A percentile compares a stretch with the other conserved stretches of the same genome.
phyloP scores from a whole-genome alignment of 2,113 vertebrate genomes.

The Phyllostomus discolor region DNA sequence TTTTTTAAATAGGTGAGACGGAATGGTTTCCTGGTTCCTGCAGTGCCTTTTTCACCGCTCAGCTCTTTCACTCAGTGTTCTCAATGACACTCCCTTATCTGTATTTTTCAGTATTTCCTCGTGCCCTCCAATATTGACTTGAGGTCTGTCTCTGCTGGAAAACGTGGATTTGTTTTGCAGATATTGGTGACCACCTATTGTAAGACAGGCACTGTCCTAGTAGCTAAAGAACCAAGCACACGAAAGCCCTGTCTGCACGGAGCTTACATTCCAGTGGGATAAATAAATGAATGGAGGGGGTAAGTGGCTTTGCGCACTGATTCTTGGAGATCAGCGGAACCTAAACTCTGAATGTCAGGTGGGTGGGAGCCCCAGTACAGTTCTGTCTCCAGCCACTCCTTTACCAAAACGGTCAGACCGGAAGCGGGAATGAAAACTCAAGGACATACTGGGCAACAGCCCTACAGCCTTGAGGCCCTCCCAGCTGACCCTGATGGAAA shows the following conservation, averaged over 20 bases:
- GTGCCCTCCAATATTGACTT: background rate
- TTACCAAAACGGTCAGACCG: background rate
- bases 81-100: background rate
- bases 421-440: background rate
- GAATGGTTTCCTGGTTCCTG: background rate
- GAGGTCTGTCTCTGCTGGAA: background rate
- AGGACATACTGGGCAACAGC: background rate
- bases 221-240: background rate
- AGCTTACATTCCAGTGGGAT: background rate
- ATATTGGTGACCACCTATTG: fast-evolving
- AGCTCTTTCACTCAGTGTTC: background rate
- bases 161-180: background rate
- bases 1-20: background rate
- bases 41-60: background rate
- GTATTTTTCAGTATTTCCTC: background rate
- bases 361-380: background rate
- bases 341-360: background rate
- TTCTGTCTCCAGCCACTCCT: background rate
- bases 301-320: too few relatives aligned
- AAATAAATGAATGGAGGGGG: background rate
- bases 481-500: background rate
- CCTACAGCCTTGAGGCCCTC: background rate
- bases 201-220: background rate
- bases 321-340: too few relatives aligned
- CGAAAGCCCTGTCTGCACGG: background rate